These are phyloP conservation scores for Metopia argyrocephala DNA, from an alignment of 2,888 invertebrate species.

Conservation along the genomic window DNA sequence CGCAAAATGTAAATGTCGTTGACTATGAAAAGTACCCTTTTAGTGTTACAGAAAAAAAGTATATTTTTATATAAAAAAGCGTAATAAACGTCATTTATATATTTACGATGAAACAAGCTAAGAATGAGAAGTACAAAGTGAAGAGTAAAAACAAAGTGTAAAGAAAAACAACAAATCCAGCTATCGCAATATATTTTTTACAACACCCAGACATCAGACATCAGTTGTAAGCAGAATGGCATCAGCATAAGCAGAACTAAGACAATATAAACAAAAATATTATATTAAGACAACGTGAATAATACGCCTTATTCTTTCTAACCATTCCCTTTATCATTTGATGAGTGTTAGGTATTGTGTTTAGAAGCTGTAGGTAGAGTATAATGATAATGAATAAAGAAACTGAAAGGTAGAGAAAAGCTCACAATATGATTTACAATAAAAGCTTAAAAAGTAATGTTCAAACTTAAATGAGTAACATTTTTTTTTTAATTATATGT, in stretches of 20 bases:
- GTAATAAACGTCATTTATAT: background rate
- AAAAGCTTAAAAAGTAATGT: background rate
- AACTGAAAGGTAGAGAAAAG: background rate
- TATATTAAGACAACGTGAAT: constrained; percentile 41
- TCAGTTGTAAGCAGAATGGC: background rate
- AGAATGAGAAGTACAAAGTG: constrained; percentile 24
- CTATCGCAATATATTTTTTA: constrained; percentile 47
- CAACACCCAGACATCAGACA: background rate
- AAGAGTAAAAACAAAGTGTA: constrained; percentile 32
- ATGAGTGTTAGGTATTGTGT: constrained; percentile 28
- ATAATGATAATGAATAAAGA: background rate
- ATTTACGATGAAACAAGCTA: background rate
- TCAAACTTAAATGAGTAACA: background rate
- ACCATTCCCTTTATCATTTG: constrained; percentile 28
- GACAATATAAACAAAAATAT: constrained; percentile 47
- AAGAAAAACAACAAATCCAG: constrained; percentile 60
- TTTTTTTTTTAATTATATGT: too few relatives aligned
- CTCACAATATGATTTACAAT: background rate
- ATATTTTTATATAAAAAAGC: constrained; percentile 10
- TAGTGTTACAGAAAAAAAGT: constrained; percentile 32
- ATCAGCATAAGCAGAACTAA: constrained; percentile 29
- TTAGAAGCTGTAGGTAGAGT: background rate
- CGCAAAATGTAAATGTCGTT: constrained; percentile 64
- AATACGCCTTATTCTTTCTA: constrained; percentile 16
- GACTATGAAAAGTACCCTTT: constrained; percentile 55